Evolutionary conservation across 2,888 invertebrate species (phyloP).

Genomic region (Protodeltote pygarga): DNA sequence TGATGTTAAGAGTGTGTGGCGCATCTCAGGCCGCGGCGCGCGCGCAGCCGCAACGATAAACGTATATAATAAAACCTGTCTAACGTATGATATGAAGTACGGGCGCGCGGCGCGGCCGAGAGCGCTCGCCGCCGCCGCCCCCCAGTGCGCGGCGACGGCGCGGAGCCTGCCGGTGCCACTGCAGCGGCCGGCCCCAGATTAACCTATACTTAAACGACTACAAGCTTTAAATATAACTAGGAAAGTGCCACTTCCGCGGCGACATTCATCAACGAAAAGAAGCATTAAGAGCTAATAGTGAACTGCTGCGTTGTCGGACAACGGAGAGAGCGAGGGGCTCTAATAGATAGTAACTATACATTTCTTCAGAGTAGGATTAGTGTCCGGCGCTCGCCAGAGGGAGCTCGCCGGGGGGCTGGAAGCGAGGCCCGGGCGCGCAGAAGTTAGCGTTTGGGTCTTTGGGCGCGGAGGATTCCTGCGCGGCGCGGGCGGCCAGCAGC

Average conservation of each 20-base stretch:
- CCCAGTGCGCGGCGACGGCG: conserved; percentile 84
- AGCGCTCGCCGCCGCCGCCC: conserved; percentile 81
- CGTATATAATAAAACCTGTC: conserved; percentile 86
- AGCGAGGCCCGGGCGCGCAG: conserved; percentile 87
- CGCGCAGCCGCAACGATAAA: conserved; percentile 81
- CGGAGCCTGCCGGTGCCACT: conserved; percentile 64
- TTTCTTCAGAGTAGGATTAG: conserved; percentile 83
- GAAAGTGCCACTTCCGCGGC: conserved; percentile 79
- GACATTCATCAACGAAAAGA: conserved; percentile 84
- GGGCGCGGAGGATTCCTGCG: conserved; percentile 86
- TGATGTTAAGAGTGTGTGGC: conserved; percentile 78
- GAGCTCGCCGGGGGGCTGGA: conserved; percentile 86
- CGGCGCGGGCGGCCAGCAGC: conserved; percentile 91
- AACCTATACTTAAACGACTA: conserved; percentile 84
- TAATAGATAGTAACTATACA: conserved; percentile 86
- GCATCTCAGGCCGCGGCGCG: conserved; percentile 79
- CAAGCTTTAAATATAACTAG: conserved; percentile 86
- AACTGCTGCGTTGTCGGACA: conserved; percentile 87
- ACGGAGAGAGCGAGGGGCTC: conserved; percentile 85
- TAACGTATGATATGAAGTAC: conserved; percentile 86
- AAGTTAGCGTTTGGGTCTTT: conserved; percentile 88
- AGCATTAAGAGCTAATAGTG: conserved; percentile 87
- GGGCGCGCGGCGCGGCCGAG: conserved; percentile 71
- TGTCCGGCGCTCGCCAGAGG: conserved; percentile 87
- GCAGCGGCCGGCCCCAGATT: conserved; percentile 72